Conservation (phyloP, 2,113 vertebrate species). For the Dicaeum eximium region DNA sequence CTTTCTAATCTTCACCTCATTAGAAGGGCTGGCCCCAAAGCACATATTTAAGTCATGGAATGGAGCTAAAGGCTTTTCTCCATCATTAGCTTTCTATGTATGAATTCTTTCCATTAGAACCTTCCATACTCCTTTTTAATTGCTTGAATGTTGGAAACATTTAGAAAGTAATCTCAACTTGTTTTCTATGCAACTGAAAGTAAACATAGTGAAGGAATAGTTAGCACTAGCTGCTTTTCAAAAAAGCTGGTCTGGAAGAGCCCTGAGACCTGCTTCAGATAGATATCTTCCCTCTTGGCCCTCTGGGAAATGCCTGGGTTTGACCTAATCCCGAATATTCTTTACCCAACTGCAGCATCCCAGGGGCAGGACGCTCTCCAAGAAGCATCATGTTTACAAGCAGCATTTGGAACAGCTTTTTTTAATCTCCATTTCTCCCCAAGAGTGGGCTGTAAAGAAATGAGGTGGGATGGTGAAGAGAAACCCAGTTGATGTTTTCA, state of each 20-base stretch:
- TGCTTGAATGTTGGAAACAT: not conserved
- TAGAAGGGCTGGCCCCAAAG: not conserved
- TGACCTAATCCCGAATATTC: not conserved
- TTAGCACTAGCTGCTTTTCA: not conserved
- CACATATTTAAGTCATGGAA: not conserved
- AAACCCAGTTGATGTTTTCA: not conserved
- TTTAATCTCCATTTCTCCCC: not conserved
- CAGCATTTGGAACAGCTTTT: not conserved
- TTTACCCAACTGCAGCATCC: not conserved
- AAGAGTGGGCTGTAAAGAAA: not conserved
- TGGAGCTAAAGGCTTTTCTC: not conserved
- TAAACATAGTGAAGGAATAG: not conserved
- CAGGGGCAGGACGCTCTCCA: not conserved
- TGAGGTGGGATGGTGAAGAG: not conserved
- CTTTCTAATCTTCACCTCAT: not conserved
- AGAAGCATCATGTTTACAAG: not conserved
- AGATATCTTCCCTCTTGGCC: not conserved
- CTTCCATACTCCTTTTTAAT: not conserved
- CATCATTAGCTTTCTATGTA: not conserved
- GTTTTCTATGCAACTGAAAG: not conserved
- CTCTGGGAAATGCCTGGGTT: not conserved
- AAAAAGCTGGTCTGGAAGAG: not conserved
- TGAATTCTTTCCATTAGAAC: not conserved
- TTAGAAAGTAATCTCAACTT: not conserved
- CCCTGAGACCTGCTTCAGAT: not conserved